These are phyloP conservation scores for Ptychodera flava DNA, from an alignment of 35 echinoderm and acorn worm species.

Conservation along the genomic window DNA sequence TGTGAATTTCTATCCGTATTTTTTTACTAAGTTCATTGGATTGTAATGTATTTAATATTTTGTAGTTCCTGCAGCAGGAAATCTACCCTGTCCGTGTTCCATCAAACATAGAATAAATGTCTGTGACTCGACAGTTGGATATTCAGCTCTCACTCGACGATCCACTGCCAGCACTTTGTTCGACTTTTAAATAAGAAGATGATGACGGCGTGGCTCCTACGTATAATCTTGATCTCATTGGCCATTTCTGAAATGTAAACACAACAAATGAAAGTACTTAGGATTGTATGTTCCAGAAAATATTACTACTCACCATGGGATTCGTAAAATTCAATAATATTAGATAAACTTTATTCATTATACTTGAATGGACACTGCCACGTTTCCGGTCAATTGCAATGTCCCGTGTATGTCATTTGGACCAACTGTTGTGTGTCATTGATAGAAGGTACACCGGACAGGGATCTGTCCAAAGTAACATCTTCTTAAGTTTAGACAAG, in stretches of 20 bases:
- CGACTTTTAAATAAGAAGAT: background rate
- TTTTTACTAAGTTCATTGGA: background rate
- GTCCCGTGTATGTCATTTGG: no score
- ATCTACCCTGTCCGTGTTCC: no score
- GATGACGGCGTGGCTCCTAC: background rate
- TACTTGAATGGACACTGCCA: no score
- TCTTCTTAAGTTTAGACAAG: no score
- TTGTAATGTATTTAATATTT: background rate
- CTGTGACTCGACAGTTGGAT: background rate
- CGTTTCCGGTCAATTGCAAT: no score
- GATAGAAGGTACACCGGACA: no score
- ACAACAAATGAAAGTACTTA: background rate
- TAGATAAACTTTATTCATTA: background rate
- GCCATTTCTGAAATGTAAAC: background rate
- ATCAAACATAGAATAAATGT: no score
- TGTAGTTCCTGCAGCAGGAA: no score
- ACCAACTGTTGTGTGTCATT: background rate
- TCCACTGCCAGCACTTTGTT: background rate
- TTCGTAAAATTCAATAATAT: background rate
- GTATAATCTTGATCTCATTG: background rate
- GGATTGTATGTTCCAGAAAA: background rate
- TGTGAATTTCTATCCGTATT: no score
- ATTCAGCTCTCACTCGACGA: background rate
- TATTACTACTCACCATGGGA: background rate
- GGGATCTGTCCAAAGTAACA: no score